Conservation (phyloP, 2,888 invertebrate species). For the Ectemnius lituratus region DNA sequence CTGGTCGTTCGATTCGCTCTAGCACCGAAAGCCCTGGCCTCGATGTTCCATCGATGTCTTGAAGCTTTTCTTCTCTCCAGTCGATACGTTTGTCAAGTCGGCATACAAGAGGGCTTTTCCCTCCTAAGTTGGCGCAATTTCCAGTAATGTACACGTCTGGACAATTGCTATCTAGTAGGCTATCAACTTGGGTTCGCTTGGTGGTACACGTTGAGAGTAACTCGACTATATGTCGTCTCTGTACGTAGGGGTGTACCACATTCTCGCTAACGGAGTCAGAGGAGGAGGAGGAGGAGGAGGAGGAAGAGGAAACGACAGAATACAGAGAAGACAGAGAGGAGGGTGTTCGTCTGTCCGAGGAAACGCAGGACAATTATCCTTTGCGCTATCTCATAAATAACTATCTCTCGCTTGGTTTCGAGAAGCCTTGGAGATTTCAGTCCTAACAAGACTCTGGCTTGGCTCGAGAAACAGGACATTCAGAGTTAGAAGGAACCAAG, state of each 20-base stretch:
- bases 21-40: background rate
- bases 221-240: no score
- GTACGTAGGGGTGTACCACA: no score
- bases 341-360: constrained; percentile 4
- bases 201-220: background rate
- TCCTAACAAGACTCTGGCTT: background rate
- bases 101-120: constrained; percentile 27
- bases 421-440: constrained; percentile 46
- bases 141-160: constrained; percentile 44
- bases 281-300: no score
- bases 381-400: constrained; percentile 57
- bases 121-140: constrained; percentile 47
- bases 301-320: no score
- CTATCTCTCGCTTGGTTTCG: constrained; percentile 40
- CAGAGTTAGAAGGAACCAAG: background rate
- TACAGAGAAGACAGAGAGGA: no score
- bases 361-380: constrained; percentile 52
- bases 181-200: background rate
- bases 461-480: background rate
- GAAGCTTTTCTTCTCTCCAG: constrained; percentile 20
- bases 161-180: no score
- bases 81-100: constrained; percentile 55
- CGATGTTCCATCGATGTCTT: background rate
- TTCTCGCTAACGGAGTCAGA: no score
- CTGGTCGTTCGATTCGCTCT: constrained; percentile 16